Evolutionary conservation across 2,888 invertebrate species (phyloP).

Genomic region (Druceiella hillmani): DNA sequence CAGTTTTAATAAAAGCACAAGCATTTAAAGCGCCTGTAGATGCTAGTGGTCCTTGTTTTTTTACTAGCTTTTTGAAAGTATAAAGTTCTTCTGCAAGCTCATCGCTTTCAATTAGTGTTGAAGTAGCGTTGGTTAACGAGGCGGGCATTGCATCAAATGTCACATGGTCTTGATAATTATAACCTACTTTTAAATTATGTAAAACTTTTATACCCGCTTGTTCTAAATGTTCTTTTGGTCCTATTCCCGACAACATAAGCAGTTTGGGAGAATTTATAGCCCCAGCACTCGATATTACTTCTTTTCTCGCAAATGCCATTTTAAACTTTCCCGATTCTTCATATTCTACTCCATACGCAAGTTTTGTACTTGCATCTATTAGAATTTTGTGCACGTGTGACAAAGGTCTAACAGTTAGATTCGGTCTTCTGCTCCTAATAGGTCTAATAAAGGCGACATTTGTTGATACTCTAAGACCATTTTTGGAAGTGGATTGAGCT

Average conservation of each 20-base stretch:
- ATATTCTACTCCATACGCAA: conserved; percentile 50
- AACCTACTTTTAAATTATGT: conserved; percentile 62
- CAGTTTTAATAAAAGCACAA: conserved; percentile 57
- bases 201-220: conserved; percentile 50
- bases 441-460: conserved; percentile 64
- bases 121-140: conserved; percentile 49
- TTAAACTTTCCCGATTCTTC: conserved; percentile 28
- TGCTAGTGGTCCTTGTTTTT: conserved; percentile 49
- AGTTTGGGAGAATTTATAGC: conserved; percentile 58
- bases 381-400: conserved; percentile 53
- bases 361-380: conserved; percentile 49
- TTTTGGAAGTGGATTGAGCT: conserved; percentile 54
- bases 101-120: conserved; percentile 38
- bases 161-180: conserved; percentile 70
- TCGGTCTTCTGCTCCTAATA: conserved; percentile 48
- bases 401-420: conserved; percentile 46
- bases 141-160: conserved; percentile 55
- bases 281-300: conserved; percentile 58
- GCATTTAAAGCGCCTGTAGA: conserved; percentile 50
- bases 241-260: conserved; percentile 62
- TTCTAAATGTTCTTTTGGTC: conserved; percentile 51
- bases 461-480: conserved; percentile 56
- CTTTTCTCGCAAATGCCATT: conserved; percentile 49
- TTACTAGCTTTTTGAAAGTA: conserved; percentile 35
- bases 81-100: conserved; percentile 40